Base-by-base conservation (phyloP, 1,140 invertebrate genomes). In the Fopius arisanus region DNA sequence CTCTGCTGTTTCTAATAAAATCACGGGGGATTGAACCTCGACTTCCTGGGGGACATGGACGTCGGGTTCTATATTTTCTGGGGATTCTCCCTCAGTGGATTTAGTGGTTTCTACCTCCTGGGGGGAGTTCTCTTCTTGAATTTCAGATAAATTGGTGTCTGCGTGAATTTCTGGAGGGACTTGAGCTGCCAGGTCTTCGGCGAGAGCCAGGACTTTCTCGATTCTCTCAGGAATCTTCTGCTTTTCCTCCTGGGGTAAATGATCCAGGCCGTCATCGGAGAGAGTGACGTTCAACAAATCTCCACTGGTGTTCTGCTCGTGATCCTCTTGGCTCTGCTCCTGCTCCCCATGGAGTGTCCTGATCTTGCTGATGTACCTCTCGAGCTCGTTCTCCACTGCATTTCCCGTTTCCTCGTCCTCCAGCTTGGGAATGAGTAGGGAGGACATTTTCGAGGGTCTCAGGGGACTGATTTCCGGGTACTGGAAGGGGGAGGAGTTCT, bases 251-350 rank as follows among this genome's bases (percentile, higher is more conserved):
- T 7, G 40, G 10, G 69, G 59, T 40, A 75, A 23, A 3, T 75
- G 67, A 59, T 78, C 77, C 5, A 72, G 0, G 0, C 73, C 79
- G 28, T 88, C 83, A 2, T 84, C 80, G 0, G 82, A 86, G 0
- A 84, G 65, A 0, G 79, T 79, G 21, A 82, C 80, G 59, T 87
- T 85, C 26, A 86, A 41, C 9, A 83, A 43, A 79, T 86, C 85
- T 3, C 79, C 82, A 29, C 83, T 86, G 0, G 83, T 87, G 40
- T 86, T 86, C 59, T 84, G 81, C 10, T 86, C 82, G 0, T 80
- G 77, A 41, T 86, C 80, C 7, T 72, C 9, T 6, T 84, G 85
- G 43, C 82, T 86, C 6, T 19, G 29, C 31, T 78, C 77, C 6
- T 73, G 51, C 21, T 81, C 71, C 0, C 21, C 65, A 51, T 88